Evolutionary conservation across 1,140 invertebrate species (phyloP).

Genomic region (Drosophila sulfurigaster): DNA sequence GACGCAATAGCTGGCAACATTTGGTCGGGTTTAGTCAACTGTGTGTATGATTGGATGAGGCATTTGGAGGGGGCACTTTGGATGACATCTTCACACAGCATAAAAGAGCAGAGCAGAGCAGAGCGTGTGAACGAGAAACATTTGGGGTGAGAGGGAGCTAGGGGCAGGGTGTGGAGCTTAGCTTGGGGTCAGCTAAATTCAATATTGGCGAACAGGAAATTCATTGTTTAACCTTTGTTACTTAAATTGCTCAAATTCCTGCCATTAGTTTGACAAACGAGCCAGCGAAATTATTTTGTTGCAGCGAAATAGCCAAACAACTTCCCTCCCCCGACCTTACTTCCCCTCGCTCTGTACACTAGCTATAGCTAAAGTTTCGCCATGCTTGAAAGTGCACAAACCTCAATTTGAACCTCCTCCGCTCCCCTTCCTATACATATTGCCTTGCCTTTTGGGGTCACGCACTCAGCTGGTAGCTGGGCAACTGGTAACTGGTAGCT

Average conservation of each 20-base stretch:
- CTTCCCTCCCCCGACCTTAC: not conserved
- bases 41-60: conserved; percentile 22
- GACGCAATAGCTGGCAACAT: conserved; percentile 43
- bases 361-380: conserved; percentile 63
- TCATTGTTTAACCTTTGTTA: conserved; percentile 83
- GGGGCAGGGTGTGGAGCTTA: conserved; percentile 6
- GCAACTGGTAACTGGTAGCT: conserved; percentile 1
- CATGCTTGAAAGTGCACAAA: conserved; percentile 35
- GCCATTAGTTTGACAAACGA: conserved; percentile 82
- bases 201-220: conserved; percentile 72
- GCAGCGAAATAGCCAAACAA: conserved; percentile 54
- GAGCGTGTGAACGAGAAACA: not conserved
- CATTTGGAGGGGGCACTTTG: not conserved
- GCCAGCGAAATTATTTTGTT: conserved; percentile 80
- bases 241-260: conserved; percentile 82
- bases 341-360: conserved; percentile 13
- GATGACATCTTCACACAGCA: conserved; percentile 59
- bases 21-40: conserved; percentile 67
- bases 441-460: conserved; percentile 28
- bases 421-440: not conserved
- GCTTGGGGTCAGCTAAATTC: conserved; percentile 65
- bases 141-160: too few species aligned
- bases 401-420: conserved; percentile 6
- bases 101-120: not conserved
- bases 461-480: conserved; percentile 51